These are phyloP conservation scores for Taurulus bubalis DNA, from an alignment of 2,113 vertebrate species.

Conservation along the genomic window DNA sequence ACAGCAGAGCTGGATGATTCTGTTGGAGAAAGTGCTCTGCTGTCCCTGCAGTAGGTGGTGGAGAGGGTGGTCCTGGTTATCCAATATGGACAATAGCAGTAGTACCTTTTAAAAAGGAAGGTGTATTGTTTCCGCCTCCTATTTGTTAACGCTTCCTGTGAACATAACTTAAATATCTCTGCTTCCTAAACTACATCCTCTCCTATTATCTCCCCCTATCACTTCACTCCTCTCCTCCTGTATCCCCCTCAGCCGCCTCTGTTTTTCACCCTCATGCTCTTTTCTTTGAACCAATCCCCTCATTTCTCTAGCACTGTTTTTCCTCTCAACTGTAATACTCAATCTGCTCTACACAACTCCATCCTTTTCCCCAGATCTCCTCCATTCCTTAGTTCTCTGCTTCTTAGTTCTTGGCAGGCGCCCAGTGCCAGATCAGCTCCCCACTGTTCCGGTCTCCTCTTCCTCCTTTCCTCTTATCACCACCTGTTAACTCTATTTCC, in stretches of 20 bases:
- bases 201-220: slow-evolving; percentile 32
- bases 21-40: no score
- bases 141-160: slow-evolving; percentile 31
- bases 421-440: slow-evolving; percentile 51
- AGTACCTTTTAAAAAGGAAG: neutral
- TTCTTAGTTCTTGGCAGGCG: slow-evolving; percentile 38
- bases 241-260: slow-evolving; percentile 31
- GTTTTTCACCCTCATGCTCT: slow-evolving; percentile 25
- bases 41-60: no score
- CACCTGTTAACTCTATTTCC: slow-evolving; percentile 49
- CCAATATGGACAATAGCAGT: no score
- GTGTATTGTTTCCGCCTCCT: slow-evolving; percentile 28
- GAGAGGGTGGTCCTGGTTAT: no score
- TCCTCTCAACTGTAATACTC: slow-evolving; percentile 58
- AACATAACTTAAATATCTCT: slow-evolving; percentile 54
- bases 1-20: no score
- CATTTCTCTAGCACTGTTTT: slow-evolving; percentile 28
- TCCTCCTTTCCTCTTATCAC: slow-evolving; percentile 35
- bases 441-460: slow-evolving; percentile 22
- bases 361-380: slow-evolving; percentile 40
- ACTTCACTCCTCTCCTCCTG: slow-evolving; percentile 27
- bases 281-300: slow-evolving; percentile 30
- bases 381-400: slow-evolving; percentile 43
- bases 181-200: slow-evolving; percentile 23
- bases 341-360: slow-evolving; percentile 50